phyloP scores from a whole-genome alignment of 2,888 invertebrate species.

The Pardosa pseudoannulata region DNA sequence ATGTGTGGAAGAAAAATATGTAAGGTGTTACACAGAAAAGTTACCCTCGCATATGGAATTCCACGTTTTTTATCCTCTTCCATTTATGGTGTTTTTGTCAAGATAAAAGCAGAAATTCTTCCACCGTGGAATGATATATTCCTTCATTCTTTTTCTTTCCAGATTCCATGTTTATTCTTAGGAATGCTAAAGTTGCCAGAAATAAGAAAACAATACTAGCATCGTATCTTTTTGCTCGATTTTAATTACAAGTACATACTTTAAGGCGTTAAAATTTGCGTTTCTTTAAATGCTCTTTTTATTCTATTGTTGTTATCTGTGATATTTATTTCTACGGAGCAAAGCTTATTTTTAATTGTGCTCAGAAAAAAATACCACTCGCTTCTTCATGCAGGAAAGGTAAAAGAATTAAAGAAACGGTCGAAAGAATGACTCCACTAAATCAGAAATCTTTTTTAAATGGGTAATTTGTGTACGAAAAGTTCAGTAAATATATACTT shows the following conservation, averaged over 20 bases:
- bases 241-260: slow-evolving; percentile 13
- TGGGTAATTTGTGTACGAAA: too few species aligned
- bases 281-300: background rate
- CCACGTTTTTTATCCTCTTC: background rate
- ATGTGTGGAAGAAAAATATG: background rate
- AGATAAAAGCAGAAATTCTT: background rate
- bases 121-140: background rate
- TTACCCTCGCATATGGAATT: background rate
- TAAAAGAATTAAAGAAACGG: too few species aligned
- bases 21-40: background rate
- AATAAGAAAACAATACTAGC: background rate
- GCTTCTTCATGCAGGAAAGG: too few species aligned
- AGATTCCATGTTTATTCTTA: background rate
- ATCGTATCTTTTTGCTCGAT: background rate
- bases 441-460: too few species aligned
- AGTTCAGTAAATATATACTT: too few species aligned
- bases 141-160: background rate
- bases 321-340: background rate
- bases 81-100: background rate
- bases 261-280: slow-evolving; percentile 4
- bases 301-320: background rate
- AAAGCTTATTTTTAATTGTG: background rate
- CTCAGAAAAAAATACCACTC: too few species aligned
- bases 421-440: too few species aligned
- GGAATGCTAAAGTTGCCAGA: background rate